Conservation (phyloP, 2,888 invertebrate species). For the Agriotes lineatus region DNA sequence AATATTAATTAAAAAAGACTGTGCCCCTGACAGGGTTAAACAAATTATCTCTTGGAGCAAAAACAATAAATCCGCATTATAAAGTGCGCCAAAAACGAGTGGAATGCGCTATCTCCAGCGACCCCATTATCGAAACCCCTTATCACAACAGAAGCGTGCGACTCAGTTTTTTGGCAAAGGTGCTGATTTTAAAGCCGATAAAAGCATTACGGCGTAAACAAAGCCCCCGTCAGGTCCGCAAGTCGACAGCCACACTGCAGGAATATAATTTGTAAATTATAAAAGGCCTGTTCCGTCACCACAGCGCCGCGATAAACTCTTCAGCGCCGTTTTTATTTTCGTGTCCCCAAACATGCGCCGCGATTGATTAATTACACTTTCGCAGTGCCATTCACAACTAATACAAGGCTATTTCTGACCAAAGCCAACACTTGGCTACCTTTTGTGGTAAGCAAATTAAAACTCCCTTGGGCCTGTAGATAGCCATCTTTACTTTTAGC, state of each 20-base stretch:
- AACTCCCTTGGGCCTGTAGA: no score
- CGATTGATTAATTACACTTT: not conserved
- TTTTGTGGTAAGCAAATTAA: no score
- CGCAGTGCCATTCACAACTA: no score
- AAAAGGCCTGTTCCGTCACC: slow-evolving; percentile 16
- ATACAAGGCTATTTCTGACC: no score
- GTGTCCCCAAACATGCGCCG: not conserved
- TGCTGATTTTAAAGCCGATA: slow-evolving; percentile 16
- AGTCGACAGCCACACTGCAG: slow-evolving; percentile 6
- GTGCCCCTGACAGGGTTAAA: no score
- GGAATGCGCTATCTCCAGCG: not conserved
- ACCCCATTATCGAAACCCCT: slow-evolving; percentile 1
- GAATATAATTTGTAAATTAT: slow-evolving; percentile 30
- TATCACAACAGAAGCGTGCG: not conserved
- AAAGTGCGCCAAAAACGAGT: no score
- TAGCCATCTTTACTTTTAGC: no score
- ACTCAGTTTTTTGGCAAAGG: not conserved
- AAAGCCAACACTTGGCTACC: no score
- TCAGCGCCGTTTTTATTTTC: not conserved
- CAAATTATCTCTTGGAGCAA: no score
- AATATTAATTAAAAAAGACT: no score
- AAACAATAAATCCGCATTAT: no score
- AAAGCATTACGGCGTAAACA: slow-evolving; percentile 19
- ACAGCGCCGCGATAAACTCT: not conserved
- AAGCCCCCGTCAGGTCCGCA: slow-evolving; percentile 5